Conservation (phyloP, 2,113 vertebrate genomes). For the Pluvianellus socialis region DNA sequence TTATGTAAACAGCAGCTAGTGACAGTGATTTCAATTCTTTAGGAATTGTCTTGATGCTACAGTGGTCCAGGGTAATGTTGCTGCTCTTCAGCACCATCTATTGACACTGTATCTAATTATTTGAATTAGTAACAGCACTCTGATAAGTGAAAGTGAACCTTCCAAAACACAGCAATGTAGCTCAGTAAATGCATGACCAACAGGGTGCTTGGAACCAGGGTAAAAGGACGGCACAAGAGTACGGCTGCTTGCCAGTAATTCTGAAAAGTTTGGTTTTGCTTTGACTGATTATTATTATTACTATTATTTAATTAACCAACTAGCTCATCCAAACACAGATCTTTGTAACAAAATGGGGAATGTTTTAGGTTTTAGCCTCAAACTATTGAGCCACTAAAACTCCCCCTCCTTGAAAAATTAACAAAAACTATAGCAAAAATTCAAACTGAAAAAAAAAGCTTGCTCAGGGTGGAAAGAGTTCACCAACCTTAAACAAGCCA, state of each 20-base stretch:
- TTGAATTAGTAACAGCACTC: background rate
- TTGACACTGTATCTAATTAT: background rate
- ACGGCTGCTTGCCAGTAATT: background rate
- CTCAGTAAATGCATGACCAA: background rate
- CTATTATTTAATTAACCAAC: background rate
- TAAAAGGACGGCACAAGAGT: background rate
- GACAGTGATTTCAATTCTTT: background rate
- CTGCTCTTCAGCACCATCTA: constrained; percentile 5
- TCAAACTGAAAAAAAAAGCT: background rate
- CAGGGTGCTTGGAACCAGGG: background rate
- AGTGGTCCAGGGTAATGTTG: fast-evolving
- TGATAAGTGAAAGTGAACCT: background rate
- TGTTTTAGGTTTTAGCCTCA: background rate
- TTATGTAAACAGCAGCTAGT: background rate
- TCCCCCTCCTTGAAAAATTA: background rate
- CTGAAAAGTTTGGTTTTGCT: background rate
- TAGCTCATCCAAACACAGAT: background rate
- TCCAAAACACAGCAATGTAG: background rate
- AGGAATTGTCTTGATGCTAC: background rate
- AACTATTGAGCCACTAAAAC: background rate
- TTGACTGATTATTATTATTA: background rate
- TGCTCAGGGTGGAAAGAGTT: background rate
- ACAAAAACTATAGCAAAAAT: background rate
- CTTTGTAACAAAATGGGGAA: background rate
- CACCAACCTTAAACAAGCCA: background rate